Conservation (phyloP, 2,888 invertebrate species). For the Perizoma affinitatum region DNA sequence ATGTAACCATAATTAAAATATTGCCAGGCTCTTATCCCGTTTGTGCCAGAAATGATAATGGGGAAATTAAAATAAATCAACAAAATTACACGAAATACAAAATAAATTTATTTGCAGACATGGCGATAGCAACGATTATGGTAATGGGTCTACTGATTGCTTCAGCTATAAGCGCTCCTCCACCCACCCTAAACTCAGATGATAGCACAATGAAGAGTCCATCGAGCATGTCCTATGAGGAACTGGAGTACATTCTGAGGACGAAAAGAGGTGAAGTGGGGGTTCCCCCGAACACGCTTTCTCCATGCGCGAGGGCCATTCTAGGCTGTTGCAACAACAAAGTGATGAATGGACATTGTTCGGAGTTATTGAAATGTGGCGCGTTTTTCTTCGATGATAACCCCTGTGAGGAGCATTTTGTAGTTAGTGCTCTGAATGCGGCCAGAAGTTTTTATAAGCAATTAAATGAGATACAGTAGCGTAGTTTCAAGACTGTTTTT, state of each 20-base stretch:
- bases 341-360: constrained; percentile 84
- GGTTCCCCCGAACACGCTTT: constrained; percentile 60
- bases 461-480: constrained; percentile 41
- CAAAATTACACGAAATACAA: neutral
- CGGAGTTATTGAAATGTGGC: constrained; percentile 88
- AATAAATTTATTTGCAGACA: constrained; percentile 17
- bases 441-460: constrained; percentile 70
- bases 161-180: constrained; percentile 51
- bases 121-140: constrained; percentile 43
- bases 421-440: constrained; percentile 82
- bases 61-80: neutral
- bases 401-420: constrained; percentile 87
- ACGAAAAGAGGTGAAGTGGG: constrained; percentile 49
- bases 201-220: constrained; percentile 66
- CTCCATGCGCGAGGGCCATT: constrained; percentile 90
- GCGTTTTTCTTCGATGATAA: constrained; percentile 90
- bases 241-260: constrained; percentile 61
- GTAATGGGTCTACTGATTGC: constrained; percentile 44
- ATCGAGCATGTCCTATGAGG: constrained; percentile 57
- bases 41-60: neutral
- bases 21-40: too few relatives aligned
- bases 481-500: neutral
- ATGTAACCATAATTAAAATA: too few relatives aligned
- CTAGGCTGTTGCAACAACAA: constrained; percentile 87
- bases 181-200: constrained; percentile 37